These are phyloP conservation scores for Columbina picui DNA, from an alignment of 2,113 vertebrate genomes.

Conservation along the genomic window DNA sequence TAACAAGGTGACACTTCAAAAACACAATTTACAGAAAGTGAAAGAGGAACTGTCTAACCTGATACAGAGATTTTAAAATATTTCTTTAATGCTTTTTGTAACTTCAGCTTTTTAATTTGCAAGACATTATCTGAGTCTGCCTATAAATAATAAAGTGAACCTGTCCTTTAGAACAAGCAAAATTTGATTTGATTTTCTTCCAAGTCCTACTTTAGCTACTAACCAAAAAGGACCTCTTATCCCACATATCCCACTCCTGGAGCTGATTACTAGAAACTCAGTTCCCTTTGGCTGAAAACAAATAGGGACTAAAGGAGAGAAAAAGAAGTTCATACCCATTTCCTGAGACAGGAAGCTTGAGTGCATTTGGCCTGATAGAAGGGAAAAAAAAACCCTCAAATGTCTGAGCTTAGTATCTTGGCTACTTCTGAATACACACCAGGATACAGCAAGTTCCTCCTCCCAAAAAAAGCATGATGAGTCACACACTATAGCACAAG, in stretches of 20 bases:
- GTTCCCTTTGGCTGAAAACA: neutral
- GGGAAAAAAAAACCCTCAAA: neutral
- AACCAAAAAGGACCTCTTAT: neutral
- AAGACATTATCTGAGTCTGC: neutral
- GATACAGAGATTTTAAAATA: neutral
- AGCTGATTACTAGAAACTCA: neutral
- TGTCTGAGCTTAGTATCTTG: neutral
- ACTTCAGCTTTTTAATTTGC: neutral
- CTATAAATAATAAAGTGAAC: neutral
- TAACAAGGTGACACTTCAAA: neutral
- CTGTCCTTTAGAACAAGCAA: neutral
- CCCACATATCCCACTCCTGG: neutral
- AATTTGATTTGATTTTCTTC: neutral
- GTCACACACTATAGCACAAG: neutral
- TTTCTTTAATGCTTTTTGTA: neutral
- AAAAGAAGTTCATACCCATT: neutral
- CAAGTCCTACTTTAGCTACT: neutral
- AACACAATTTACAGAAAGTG: neutral
- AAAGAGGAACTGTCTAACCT: neutral
- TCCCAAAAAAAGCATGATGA: neutral
- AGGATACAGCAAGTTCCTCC: slow-evolving; percentile 31
- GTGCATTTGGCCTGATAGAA: neutral
- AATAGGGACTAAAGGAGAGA: neutral
- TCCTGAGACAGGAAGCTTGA: slow-evolving; percentile 15
- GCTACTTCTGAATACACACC: neutral